Evolutionary conservation across 1,140 invertebrate genomes (phyloP), one percentile per base, ranked within the genome.

Genomic region (Macrobrachium rosenbergii): DNA sequence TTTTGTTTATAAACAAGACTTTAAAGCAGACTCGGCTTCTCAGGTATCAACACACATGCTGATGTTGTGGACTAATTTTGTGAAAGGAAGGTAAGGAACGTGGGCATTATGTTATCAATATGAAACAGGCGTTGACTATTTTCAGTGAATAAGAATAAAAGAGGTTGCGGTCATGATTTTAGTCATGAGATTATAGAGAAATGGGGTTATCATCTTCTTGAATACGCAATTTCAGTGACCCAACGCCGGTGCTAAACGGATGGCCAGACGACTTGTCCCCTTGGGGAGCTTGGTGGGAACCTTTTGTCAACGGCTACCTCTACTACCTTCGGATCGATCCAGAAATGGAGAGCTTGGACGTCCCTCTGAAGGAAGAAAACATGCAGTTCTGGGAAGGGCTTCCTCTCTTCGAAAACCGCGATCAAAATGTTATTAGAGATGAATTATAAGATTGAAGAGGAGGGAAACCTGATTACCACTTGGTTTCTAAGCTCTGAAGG

Each of bases 241-340:
- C 89, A 28, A 89, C 89, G 37, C 89, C 89, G 7, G 2, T 63
- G 10, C 28, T 89, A 43, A 45, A 83, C 0, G 87, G 86, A 2
- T 87, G 83, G 78, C 82, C 89, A 0, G 87, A 88, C 0, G 89
- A 89, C 63, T 1, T 89, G 0, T 89, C 89, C 5, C 89, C 89
- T 0, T 89, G 89, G 89, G 89, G 87, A 3, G 58, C 89, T 7
- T 89, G 89, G 89, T 89, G 89, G 89, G 89, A 89, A 37, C 89
- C 89, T 37, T 89, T 82, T 63, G 63, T 88, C 60, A 19, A 60
- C 16, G 63, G 86, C 23, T 72, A 76, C 16, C n/a, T 78, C n/a
- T 86, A 82, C 14, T 89, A 89, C 89, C 63, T 89, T 37, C 83
- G 79, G 69, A 89, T 89, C 45, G 86, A 89, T 79, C 89, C 89